Base-by-base conservation (phyloP, 1,140 invertebrate genomes). In the Pseudomyrmex pallidus region DNA sequence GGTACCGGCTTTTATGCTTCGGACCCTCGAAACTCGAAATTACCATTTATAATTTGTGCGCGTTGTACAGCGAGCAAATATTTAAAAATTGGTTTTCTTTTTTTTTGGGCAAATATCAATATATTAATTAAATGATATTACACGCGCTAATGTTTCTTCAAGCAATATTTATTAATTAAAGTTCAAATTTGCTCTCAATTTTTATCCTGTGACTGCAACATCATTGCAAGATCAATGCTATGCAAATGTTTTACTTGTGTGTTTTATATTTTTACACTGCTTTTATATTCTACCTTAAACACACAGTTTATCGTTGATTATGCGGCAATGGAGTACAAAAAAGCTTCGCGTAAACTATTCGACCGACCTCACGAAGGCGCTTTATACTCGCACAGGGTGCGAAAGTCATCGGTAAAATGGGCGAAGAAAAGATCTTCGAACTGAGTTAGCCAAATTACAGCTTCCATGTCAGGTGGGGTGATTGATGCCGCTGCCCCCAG, bases 391-490 rank as follows among this genome's bases (percentile, higher is more conserved):
- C 83, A 68, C 83, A 68, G 86, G 85, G 88, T 83, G 87, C 77
- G 87, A 90, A 91, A 85, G 90, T 73, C 82, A 84, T 82, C 54
- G 82, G 67, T 85, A 86, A 87, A 83, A 86, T 86, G 77, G 85
- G 85, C 83, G 82, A 88, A 87, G 78, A 76, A 85, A 35, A 84
- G 84, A 74, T 61, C 70, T 73, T 73, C 70, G 87, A 87, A 89
- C 70, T 72, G 90, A 90, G 90, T 94, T 93, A 93, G 92, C 92
- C 92, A 94, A 93, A 93, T 94, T 94, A 94, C 92, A 94, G 93
- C 93, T 92, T 93, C 91, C 91, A 91, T 91, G 93, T 94, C 93
- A 93, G 93, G 82, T 87, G 64, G 82, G 85, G 89, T 93, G 93
- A 94, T 94, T 93, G 93, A 94, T 94, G 92, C 84, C 82, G 73